Conservation (phyloP, 2,797 vertebrate genomes). For the Chiloscyllium punctatum region DNA sequence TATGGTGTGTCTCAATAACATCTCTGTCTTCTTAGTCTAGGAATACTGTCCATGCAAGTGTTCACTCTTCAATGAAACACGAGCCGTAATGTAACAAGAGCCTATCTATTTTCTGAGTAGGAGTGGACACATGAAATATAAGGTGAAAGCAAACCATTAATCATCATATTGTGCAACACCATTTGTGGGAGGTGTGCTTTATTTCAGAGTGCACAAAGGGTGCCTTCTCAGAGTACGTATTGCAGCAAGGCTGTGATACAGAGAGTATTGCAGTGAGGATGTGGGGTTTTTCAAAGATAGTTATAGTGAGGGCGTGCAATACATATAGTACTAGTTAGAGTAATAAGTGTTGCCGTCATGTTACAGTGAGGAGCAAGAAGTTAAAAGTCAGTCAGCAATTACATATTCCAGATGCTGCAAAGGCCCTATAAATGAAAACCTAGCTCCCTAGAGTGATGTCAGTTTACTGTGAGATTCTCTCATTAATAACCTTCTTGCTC, state of each 20-base stretch:
- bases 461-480: background rate
- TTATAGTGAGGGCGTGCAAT: background rate
- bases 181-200: no score
- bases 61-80: background rate
- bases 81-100: background rate
- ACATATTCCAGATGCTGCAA: background rate
- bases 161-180: background rate
- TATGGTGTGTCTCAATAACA: background rate
- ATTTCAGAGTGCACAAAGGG: no score
- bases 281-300: background rate
- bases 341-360: background rate
- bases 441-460: background rate
- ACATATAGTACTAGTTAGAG: background rate
- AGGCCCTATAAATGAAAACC: no score
- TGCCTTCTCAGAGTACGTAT: background rate
- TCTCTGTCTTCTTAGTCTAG: background rate
- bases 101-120: background rate
- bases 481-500: background rate
- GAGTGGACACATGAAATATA: background rate
- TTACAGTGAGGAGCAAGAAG: background rate
- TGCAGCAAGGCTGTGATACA: no score
- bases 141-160: background rate
- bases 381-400: background rate
- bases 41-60: background rate
- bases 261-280: background rate